phyloP scores from a whole-genome alignment of 2,888 invertebrate species.

The Meta bourneti region DNA sequence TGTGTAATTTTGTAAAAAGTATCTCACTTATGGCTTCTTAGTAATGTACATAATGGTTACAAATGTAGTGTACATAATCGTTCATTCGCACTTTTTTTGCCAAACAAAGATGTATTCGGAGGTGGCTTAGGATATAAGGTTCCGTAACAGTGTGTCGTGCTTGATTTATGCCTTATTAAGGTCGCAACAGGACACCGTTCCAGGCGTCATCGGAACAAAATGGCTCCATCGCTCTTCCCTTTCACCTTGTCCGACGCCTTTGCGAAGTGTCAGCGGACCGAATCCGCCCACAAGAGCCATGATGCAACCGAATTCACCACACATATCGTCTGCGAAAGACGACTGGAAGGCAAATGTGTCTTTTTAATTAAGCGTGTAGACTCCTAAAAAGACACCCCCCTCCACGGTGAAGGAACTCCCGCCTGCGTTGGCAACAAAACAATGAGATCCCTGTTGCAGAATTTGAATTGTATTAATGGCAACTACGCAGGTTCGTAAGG shows the following conservation, averaged over 20 bases:
- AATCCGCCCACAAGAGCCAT: not conserved
- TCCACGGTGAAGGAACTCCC: slow-evolving; percentile 24
- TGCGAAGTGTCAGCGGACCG: not conserved
- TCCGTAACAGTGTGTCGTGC: too few species aligned
- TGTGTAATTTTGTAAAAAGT: too few species aligned
- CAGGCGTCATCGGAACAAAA: not conserved
- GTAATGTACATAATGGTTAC: too few species aligned
- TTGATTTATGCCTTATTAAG: too few species aligned
- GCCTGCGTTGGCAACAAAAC: slow-evolving; percentile 52
- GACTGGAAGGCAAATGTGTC: not conserved
- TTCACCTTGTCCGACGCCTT: not conserved
- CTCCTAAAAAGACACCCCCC: not conserved
- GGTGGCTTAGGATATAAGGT: too few species aligned
- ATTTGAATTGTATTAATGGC: slow-evolving; percentile 59
- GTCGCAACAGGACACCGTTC: too few species aligned
- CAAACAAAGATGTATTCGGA: too few species aligned
- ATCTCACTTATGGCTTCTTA: too few species aligned
- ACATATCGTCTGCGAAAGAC: not conserved
- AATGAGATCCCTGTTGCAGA: slow-evolving; percentile 37
- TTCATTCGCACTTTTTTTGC: too few species aligned
- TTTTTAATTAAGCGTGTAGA: slow-evolving; percentile 15
- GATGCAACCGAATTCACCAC: not conserved
- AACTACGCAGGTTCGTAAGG: not conserved
- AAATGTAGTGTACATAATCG: too few species aligned
- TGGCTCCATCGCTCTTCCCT: not conserved